Conservation (phyloP, 2,797 vertebrate species). For the Caiman crocodilus region DNA sequence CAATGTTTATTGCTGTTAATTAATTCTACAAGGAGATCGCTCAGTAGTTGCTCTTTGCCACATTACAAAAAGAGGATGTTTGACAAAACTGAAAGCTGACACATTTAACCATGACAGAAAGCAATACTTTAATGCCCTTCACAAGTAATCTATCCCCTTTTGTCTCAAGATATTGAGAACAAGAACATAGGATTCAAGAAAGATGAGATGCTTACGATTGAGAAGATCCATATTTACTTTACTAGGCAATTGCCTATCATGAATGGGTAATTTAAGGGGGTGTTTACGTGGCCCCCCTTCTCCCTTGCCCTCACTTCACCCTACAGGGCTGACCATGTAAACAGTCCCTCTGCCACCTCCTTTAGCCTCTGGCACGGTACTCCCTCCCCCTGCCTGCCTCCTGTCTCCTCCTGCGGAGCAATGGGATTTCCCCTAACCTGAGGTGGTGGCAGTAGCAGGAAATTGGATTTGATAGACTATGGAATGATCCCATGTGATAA, state of each 20-base stretch:
- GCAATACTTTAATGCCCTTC: not conserved
- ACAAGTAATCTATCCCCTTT: not conserved
- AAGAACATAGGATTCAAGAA: not conserved
- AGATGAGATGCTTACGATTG: not conserved
- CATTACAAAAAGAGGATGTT: not conserved
- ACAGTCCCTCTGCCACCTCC: no score
- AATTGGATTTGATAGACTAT: not conserved
- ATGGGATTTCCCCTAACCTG: no score
- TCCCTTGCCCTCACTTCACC: no score
- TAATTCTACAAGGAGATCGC: no score
- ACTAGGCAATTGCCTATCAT: not conserved
- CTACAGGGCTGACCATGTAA: no score
- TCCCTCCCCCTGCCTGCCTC: not conserved
- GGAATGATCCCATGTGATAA: not conserved
- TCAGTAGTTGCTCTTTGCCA: not conserved
- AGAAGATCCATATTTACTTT: not conserved
- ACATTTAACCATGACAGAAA: not conserved
- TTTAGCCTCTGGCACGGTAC: no score
- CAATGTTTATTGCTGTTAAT: no score
- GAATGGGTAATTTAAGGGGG: not conserved
- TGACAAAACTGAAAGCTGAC: not conserved
- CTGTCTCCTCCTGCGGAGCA: no score
- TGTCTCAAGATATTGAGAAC: rapidly evolving
- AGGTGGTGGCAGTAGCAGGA: not conserved
- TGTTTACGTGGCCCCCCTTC: no score